phyloP scores from a whole-genome alignment of 1,140 invertebrate species.

The Bathynomus jamesi region DNA sequence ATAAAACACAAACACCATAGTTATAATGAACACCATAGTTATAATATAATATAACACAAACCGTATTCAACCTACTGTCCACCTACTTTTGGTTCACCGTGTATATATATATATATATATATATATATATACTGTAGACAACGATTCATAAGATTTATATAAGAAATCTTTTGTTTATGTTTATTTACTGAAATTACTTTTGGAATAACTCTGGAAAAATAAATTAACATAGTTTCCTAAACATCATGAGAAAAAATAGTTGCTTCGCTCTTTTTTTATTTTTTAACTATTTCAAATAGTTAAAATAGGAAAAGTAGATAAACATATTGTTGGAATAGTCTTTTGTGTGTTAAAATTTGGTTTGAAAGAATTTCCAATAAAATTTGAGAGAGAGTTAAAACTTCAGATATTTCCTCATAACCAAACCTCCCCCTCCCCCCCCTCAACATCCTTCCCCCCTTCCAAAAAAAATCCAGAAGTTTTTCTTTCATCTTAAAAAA shows the following conservation, averaged over 20 bases:
- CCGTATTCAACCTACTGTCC: too few species aligned
- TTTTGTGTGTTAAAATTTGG: background rate
- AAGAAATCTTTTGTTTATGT: background rate
- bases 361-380: background rate
- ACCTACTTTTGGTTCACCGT: too few species aligned
- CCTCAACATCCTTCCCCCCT: background rate
- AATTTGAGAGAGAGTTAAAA: background rate
- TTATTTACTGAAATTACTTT: background rate
- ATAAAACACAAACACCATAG: too few species aligned
- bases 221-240: background rate
- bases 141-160: too few species aligned
- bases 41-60: too few species aligned
- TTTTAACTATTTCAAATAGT: too few species aligned
- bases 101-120: too few species aligned
- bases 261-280: too few species aligned
- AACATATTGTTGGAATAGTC: background rate
- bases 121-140: too few species aligned
- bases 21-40: too few species aligned
- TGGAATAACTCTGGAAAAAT: background rate
- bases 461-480: background rate
- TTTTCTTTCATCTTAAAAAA: background rate
- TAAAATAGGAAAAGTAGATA: background rate
- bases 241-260: background rate
- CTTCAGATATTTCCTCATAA: background rate
- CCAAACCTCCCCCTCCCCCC: background rate